Evolutionary conservation across 2,113 vertebrate species (phyloP).

Genomic region (Pionites leucogaster): DNA sequence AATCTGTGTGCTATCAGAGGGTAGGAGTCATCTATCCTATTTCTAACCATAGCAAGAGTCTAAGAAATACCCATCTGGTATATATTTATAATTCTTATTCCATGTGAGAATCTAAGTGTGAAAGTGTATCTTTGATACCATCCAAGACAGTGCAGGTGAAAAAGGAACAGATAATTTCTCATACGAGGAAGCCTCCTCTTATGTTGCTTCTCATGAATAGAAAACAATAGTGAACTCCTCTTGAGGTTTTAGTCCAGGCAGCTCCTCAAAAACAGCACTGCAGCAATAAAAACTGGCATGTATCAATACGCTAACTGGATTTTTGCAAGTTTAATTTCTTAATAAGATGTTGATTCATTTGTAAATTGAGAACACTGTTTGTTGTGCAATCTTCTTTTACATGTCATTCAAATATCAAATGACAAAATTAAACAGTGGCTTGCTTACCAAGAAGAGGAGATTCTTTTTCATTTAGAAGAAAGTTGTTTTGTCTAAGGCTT

Average conservation of each 20-base stretch:
- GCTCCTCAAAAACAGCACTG: background rate
- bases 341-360: background rate
- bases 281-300: background rate
- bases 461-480: background rate
- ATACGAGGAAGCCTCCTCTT: background rate
- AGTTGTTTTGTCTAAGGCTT: background rate
- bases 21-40: background rate
- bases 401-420: background rate
- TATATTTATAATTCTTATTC: background rate
- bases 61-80: background rate
- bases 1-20: background rate
- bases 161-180: background rate
- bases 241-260: background rate
- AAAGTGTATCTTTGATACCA: background rate
- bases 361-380: background rate
- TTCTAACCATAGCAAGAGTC: background rate
- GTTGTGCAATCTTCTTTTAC: slow-evolving; percentile 4
- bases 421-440: background rate
- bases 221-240: background rate
- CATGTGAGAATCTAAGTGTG: background rate
- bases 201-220: background rate
- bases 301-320: background rate
- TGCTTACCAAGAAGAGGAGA: background rate
- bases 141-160: background rate
- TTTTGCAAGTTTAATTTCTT: background rate